Evolutionary conservation across 1,140 invertebrate species (phyloP).

Genomic region (Galendromus occidentalis): DNA sequence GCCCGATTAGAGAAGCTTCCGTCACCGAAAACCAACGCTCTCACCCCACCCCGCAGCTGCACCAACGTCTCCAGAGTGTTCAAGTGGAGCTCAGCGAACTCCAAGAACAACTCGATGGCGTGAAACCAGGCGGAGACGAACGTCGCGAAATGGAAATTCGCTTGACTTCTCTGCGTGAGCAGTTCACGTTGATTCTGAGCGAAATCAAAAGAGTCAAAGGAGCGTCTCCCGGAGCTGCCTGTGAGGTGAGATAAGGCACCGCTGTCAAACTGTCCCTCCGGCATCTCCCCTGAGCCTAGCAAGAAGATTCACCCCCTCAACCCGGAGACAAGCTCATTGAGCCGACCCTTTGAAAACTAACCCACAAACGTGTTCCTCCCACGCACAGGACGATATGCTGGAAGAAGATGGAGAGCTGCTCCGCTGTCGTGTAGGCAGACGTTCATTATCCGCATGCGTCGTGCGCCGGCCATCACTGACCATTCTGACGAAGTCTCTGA

Average conservation of each 20-base stretch:
- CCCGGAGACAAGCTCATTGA: too few relatives aligned
- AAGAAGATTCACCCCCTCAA: too few relatives aligned
- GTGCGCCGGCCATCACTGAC: background rate
- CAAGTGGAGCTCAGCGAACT: slow-evolving; percentile 5
- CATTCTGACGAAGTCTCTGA: background rate
- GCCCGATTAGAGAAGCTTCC: too few relatives aligned
- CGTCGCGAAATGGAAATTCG: slow-evolving; percentile 6
- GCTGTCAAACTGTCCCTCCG: too few relatives aligned
- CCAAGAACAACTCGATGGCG: background rate
- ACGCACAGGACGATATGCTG: slow-evolving; percentile 3
- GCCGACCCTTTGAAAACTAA: too few relatives aligned
- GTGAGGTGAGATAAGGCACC: background rate
- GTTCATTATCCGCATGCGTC: slow-evolving; percentile 1
- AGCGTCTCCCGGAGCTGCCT: background rate
- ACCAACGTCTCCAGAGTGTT: slow-evolving; percentile 5
- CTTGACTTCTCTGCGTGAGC: background rate
- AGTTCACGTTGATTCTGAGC: slow-evolving; percentile 6
- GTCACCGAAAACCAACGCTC: too few relatives aligned
- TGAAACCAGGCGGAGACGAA: background rate
- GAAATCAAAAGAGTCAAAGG: slow-evolving; percentile 8
- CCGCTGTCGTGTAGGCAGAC: background rate
- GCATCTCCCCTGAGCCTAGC: too few relatives aligned
- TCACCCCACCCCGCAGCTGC: background rate
- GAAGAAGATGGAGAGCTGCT: slow-evolving; percentile 1
- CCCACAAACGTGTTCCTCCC: too few relatives aligned